Base-by-base conservation (phyloP, 1,140 invertebrate genomes). In the Uloborus diversus region DNA sequence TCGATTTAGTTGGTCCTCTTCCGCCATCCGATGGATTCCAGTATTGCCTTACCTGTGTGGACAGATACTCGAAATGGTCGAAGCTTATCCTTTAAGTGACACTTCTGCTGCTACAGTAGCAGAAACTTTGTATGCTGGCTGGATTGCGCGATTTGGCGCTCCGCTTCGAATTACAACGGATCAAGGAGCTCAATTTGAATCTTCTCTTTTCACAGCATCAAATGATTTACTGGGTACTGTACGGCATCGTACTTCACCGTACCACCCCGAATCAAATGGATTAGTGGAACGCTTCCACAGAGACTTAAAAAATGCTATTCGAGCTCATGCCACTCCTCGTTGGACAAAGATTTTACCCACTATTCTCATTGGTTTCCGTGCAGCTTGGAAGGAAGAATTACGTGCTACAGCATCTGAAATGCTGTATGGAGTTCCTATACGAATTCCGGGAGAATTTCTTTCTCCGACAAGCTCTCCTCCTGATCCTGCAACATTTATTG, bases 1-100 rank as follows among this genome's bases (percentile, higher is more conserved):
- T 90, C 0, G 89, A 90, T 82, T 83, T 90, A 1, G 83, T 90
- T 9, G 86, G 88, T 0, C 88, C 86, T 0, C 62, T 90, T 1
- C 86, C 87, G 20, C 65, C 64, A 3, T 83, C 82, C 0, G 28
- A 85, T 9, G 85, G 84, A 17, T 84, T 75, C 62, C 53, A 32
- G 14, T 89, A 88, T n/a, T n/a, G n/a, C n/a, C 73, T 79, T 83
- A 9, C 81, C 89, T 1, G 73, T 51, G 4, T 20, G 4, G 7
- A 51, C n/a, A 11, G 87, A 4, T 88, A 85, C 79, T 86, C 87
- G 0, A 68, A 86, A 23, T 89, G 83, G 85, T 85, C 0, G 88
- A 89, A 82, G 86, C 86, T 1, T 78, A 86, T 32, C 85, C 87
- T 4, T 62, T 88, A 0, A 2, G 30, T 5, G 84, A 88, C 47